Conservation (phyloP, 2,888 invertebrate species). For the Aethes cnicana region DNA sequence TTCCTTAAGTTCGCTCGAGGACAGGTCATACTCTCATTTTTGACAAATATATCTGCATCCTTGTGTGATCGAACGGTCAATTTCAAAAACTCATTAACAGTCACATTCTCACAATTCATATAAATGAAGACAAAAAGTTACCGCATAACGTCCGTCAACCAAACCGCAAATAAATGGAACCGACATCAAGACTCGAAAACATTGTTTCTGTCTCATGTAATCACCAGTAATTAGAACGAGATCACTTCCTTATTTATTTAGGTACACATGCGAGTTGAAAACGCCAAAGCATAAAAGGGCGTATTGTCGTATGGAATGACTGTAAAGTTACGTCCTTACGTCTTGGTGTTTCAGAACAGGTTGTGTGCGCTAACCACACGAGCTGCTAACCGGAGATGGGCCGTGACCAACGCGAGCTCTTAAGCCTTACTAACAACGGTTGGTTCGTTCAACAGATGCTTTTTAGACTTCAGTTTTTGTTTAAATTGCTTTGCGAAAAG, state of each 20-base stretch:
- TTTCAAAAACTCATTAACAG: too few relatives aligned
- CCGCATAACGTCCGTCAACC: slow-evolving; percentile 8
- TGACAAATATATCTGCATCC: too few relatives aligned
- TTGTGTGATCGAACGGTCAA: too few relatives aligned
- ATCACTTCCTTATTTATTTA: slow-evolving; percentile 27
- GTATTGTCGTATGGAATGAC: not conserved
- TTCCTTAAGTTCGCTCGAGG: too few relatives aligned
- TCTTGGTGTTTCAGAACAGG: too few relatives aligned
- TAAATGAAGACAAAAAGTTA: slow-evolving; percentile 1
- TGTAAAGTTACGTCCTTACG: too few relatives aligned
- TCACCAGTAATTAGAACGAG: slow-evolving; percentile 24
- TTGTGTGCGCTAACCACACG: slow-evolving; percentile 21
- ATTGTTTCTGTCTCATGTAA: slow-evolving; percentile 17
- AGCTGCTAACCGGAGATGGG: slow-evolving; percentile 29
- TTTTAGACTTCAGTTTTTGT: too few relatives aligned
- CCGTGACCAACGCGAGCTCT: slow-evolving; percentile 10
- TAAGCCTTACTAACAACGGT: slow-evolving; percentile 21
- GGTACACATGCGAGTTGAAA: too few relatives aligned
- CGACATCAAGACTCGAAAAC: slow-evolving; percentile 15
- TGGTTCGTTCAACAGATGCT: slow-evolving; percentile 12
- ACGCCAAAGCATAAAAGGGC: too few relatives aligned
- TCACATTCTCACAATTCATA: too few relatives aligned
- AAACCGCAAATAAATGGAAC: slow-evolving; percentile 19
- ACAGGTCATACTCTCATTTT: too few relatives aligned
- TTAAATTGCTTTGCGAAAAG: too few relatives aligned